Evolutionary conservation across 1,140 invertebrate species (phyloP).

Genomic region (Dermatophagoides farinae): DNA sequence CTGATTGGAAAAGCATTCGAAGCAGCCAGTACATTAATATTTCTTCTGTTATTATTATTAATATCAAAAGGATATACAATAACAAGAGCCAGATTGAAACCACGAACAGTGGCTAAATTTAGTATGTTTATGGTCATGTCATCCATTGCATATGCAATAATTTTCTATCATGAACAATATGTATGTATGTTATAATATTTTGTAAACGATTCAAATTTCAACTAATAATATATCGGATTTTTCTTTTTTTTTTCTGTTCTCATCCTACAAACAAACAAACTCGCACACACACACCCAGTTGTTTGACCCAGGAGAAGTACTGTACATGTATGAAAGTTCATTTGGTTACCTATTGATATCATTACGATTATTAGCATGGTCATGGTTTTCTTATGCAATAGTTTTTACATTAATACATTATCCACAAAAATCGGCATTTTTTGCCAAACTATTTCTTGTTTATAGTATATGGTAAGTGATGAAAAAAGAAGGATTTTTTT

Average conservation of each 20-base stretch:
- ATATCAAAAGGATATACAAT: constrained; percentile 75
- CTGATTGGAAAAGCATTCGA: constrained; percentile 34
- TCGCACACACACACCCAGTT: constrained; percentile 17
- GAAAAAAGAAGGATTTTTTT: not conserved
- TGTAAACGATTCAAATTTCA: not conserved
- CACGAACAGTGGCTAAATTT: constrained; percentile 45
- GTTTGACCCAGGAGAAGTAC: constrained; percentile 67
- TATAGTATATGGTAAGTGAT: constrained; percentile 48
- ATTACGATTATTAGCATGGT: constrained; percentile 53
- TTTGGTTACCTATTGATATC: constrained; percentile 62
- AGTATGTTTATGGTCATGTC: constrained; percentile 59
- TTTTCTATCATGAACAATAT: constrained; percentile 56
- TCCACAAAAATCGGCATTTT: constrained; percentile 48
- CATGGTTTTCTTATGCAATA: constrained; percentile 56
- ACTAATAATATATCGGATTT: too few species aligned
- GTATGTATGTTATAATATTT: constrained; percentile 25
- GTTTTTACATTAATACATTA: constrained; percentile 61
- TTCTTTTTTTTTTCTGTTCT: constrained; percentile 5
- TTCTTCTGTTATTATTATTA: constrained; percentile 53
- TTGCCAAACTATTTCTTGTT: constrained; percentile 51
- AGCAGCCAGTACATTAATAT: constrained; percentile 45
- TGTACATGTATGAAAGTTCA: constrained; percentile 71
- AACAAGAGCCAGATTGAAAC: constrained; percentile 51
- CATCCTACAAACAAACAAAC: not conserved
- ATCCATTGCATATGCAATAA: constrained; percentile 39